phyloP scores from a whole-genome alignment of 2,797 vertebrate species.

The Leptatherina wallacei region DNA sequence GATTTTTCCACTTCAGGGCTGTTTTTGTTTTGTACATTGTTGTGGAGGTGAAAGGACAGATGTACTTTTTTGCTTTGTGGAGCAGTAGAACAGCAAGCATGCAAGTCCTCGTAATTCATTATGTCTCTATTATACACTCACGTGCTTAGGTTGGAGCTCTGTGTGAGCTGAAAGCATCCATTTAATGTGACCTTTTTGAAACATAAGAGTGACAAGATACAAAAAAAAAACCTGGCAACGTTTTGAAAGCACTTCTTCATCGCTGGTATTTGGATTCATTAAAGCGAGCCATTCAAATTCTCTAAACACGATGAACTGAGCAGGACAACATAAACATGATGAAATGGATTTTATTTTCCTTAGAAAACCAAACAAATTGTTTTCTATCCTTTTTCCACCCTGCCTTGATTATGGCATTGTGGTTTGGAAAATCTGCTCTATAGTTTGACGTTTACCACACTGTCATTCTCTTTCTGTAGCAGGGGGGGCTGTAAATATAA shows the following conservation, averaged over 20 bases:
- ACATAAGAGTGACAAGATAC: conserved; percentile 36
- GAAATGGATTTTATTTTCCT: conserved; percentile 26
- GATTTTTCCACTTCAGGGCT: conserved; percentile 72
- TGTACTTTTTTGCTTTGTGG: conserved; percentile 41
- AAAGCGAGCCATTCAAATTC: conserved; percentile 38
- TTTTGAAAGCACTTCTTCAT: conserved; percentile 44
- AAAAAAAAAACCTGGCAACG: conserved; percentile 22
- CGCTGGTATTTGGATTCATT: conserved; percentile 29
- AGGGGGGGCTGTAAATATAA: conserved; percentile 69
- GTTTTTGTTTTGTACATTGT: conserved; percentile 74
- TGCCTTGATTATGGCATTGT: conserved; percentile 79
- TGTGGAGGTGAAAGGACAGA: conserved; percentile 60
- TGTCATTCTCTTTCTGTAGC: conserved; percentile 87
- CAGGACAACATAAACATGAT: conserved; percentile 17
- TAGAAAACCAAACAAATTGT: conserved; percentile 29
- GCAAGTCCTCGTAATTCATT: conserved; percentile 40
- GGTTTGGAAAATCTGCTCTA: conserved; percentile 80
- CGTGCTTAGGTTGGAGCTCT: conserved; percentile 40
- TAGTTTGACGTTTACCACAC: conserved; percentile 86
- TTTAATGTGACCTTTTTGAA: conserved; percentile 73
- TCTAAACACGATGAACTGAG: conserved; percentile 20
- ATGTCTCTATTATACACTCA: conserved; percentile 35
- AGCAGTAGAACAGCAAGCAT: conserved; percentile 26
- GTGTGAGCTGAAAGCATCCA: conserved; percentile 54
- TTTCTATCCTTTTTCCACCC: not conserved